phyloP scores from a whole-genome alignment of 2,888 invertebrate species.

The Tenthredo mesomela region DNA sequence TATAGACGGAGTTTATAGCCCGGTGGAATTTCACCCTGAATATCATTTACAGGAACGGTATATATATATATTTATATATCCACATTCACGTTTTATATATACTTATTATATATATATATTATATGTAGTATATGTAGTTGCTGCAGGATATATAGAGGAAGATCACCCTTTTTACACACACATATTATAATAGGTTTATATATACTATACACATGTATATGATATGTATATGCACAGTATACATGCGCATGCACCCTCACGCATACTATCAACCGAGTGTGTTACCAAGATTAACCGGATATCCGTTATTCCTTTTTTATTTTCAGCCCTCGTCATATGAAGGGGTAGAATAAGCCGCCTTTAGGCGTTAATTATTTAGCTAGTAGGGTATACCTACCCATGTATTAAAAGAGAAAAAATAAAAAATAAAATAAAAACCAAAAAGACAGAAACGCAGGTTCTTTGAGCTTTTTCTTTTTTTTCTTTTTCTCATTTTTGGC shows the following conservation, averaged over 20 bases:
- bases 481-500: no score
- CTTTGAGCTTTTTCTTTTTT: background rate
- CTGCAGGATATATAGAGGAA: background rate
- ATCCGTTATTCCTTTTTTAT: conserved; percentile 19
- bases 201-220: no score
- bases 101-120: background rate
- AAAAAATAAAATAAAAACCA: background rate
- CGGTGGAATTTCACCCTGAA: conserved; percentile 66
- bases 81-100: background rate
- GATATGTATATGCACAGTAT: no score
- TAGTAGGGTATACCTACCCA: background rate
- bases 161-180: background rate
- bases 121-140: no score
- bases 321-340: background rate
- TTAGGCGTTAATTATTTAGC: background rate
- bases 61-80: background rate
- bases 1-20: conserved; percentile 68
- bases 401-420: background rate
- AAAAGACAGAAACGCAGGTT: background rate
- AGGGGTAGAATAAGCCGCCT: background rate
- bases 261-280: background rate
- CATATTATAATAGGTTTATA: background rate
- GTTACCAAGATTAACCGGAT: conserved; percentile 48
- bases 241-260: background rate
- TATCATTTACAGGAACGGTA: conserved; percentile 7